A percentile compares a stretch with the other conserved stretches of the same genome.
These are phyloP conservation scores for Stegastes partitus DNA, from an alignment of 2,113 vertebrate species.

Conservation along the genomic window DNA sequence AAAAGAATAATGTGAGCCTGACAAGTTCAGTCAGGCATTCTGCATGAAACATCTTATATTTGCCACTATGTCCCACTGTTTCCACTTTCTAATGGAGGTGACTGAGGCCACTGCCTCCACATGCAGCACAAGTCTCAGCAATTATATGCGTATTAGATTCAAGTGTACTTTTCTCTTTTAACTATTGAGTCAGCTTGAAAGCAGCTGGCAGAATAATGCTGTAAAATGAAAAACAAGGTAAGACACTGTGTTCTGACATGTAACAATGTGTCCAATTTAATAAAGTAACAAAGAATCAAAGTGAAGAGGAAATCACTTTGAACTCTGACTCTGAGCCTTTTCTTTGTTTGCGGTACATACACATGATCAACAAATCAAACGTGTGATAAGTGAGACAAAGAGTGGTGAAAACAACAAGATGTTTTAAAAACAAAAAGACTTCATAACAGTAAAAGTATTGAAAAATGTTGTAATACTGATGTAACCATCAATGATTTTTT, in stretches of 20 bases:
- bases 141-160: not conserved
- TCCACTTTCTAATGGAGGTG: not conserved
- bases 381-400: slow-evolving; percentile 46
- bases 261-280: slow-evolving; percentile 46
- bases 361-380: slow-evolving; percentile 58
- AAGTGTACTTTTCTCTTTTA: slow-evolving; percentile 5
- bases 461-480: slow-evolving; percentile 62
- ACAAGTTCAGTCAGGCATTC: not conserved
- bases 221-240: slow-evolving; percentile 13
- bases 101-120: not conserved
- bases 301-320: slow-evolving; percentile 57
- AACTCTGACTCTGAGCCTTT: slow-evolving; percentile 49
- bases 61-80: not conserved
- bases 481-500: slow-evolving; percentile 47
- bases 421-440: slow-evolving; percentile 46
- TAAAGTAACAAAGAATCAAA: slow-evolving; percentile 28
- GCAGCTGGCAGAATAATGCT: slow-evolving; percentile 12
- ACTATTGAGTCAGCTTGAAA: slow-evolving; percentile 30
- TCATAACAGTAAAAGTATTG: slow-evolving; percentile 35
- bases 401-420: slow-evolving; percentile 47
- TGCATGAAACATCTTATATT: not conserved
- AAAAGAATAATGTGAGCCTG: not conserved
- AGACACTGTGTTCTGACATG: slow-evolving; percentile 36
- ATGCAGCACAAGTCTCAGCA: not conserved
- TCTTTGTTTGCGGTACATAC: slow-evolving; percentile 16